These are phyloP conservation scores for Apus apus DNA, from an alignment of 2,113 vertebrate genomes.

Conservation along the genomic window DNA sequence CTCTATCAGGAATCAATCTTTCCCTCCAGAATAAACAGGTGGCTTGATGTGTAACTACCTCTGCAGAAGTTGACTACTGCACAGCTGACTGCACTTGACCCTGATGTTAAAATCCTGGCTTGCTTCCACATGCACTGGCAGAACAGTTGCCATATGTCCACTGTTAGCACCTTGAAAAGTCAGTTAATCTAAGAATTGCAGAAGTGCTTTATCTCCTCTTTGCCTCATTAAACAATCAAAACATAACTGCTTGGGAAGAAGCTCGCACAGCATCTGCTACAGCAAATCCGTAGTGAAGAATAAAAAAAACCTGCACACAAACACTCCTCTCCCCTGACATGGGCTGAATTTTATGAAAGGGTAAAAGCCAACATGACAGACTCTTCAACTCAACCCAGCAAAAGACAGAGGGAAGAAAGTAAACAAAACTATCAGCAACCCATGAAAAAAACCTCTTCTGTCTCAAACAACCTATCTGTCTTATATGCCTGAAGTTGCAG, in stretches of 20 bases:
- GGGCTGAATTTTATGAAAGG: background rate
- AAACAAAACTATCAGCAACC: background rate
- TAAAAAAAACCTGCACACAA: background rate
- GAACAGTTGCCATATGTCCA: conserved; percentile 56
- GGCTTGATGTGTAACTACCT: conserved; percentile 31
- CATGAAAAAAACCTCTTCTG: background rate
- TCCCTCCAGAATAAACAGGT: conserved; percentile 28
- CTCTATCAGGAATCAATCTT: conserved; percentile 40
- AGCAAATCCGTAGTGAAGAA: background rate
- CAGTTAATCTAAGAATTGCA: conserved; percentile 61
- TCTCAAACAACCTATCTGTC: background rate
- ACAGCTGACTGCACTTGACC: conserved; percentile 65
- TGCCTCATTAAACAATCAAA: conserved; percentile 69
- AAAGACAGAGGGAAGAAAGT: background rate
- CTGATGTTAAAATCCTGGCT: conserved; percentile 45
- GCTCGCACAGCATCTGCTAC: conserved; percentile 33
- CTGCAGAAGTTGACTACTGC: conserved; percentile 15
- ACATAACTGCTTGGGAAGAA: conserved; percentile 50
- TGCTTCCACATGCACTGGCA: conserved; percentile 8
- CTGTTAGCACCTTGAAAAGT: conserved; percentile 54
- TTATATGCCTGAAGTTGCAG: background rate
- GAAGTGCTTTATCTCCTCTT: conserved; percentile 60
- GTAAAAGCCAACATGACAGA: background rate
- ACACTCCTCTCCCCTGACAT: background rate
- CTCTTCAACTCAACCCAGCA: background rate